Conservation (phyloP, 2,888 invertebrate genomes). For the Sinopyrophorus schimmeli region DNA sequence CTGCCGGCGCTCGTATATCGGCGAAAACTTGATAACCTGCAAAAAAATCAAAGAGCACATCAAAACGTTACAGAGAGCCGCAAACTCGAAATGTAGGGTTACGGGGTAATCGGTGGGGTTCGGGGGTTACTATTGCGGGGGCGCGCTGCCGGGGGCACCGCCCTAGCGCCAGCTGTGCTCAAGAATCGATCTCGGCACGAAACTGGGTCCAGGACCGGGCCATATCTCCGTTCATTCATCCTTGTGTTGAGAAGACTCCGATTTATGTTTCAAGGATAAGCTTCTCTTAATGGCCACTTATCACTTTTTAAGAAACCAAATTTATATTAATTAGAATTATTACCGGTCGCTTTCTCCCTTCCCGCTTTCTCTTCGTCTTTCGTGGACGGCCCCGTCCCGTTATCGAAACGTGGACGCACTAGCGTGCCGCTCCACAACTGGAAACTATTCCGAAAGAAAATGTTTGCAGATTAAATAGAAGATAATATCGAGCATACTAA, state of each 20-base stretch:
- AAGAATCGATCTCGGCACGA: conserved; percentile 50
- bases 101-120: conserved; percentile 23
- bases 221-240: conserved; percentile 40
- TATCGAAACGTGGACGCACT: no score
- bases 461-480: no score
- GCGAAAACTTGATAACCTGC: conserved; percentile 7
- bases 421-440: no score
- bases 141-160: conserved; percentile 47
- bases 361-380: no score
- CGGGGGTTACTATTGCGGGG: conserved; percentile 35
- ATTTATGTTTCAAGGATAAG: conserved; percentile 31
- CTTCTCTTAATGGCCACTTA: conserved; percentile 24
- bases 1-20: conserved; percentile 6
- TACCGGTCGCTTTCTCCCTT: no score
- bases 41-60: conserved; percentile 26
- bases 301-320: conserved; percentile 21
- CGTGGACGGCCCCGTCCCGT: no score
- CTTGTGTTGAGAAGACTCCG: conserved; percentile 32
- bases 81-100: conserved; percentile 28
- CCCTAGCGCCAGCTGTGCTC: conserved; percentile 54
- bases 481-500: no score
- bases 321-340: conserved; percentile 23
- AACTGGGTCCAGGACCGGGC: conserved; percentile 49
- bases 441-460: no score
- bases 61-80: conserved; percentile 29